Evolutionary conservation across 2,888 invertebrate species (phyloP).

Genomic region (Dicroscelio sp.): DNA sequence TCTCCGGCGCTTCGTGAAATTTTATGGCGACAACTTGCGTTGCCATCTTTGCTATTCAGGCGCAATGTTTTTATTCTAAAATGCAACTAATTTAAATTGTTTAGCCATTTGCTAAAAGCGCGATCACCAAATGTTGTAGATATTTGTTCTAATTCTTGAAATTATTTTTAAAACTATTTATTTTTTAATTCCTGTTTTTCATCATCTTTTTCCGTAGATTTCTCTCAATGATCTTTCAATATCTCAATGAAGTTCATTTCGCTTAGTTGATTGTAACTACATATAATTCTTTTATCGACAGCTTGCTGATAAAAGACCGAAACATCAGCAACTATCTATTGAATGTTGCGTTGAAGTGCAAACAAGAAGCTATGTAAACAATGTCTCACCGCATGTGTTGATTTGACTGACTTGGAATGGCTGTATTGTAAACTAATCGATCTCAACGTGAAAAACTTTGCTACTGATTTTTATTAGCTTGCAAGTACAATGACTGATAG

Average conservation of each 20-base stretch:
- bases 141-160: no score
- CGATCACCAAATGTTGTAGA: no score
- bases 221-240: no score
- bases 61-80: constrained; percentile 15
- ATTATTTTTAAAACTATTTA: no score
- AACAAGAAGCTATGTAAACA: constrained; percentile 45
- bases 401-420: constrained; percentile 37
- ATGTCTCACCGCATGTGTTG: constrained; percentile 24
- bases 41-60: not conserved
- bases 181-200: no score
- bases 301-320: constrained; percentile 22
- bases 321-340: constrained; percentile 38
- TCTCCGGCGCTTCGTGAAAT: constrained; percentile 51
- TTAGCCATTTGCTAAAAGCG: not conserved
- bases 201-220: no score
- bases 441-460: constrained; percentile 38
- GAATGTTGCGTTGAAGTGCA: constrained; percentile 39
- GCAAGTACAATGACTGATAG: constrained; percentile 10
- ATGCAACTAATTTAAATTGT: constrained; percentile 3
- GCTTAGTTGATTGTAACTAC: no score
- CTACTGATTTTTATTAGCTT: constrained; percentile 50
- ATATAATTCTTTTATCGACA: not conserved
- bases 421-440: constrained; percentile 53
- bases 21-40: constrained; percentile 43
- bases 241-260: no score